Evolutionary conservation across 2,113 vertebrate genomes (phyloP).

Genomic region (Trogon melanurus): DNA sequence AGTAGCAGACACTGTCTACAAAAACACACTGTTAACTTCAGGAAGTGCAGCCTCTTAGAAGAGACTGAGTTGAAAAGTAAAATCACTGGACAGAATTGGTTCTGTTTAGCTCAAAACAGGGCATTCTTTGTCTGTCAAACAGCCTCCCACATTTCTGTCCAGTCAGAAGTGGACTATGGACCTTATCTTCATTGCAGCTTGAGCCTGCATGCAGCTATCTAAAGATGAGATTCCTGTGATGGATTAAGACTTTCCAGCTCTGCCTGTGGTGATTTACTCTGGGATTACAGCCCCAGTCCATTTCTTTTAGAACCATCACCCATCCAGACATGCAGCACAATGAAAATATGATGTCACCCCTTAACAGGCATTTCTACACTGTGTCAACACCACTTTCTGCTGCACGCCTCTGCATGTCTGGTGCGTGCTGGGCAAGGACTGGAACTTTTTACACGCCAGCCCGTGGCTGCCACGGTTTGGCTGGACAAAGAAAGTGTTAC

Average conservation of each 20-base stretch:
- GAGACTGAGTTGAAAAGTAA: too few relatives aligned
- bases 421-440: background rate
- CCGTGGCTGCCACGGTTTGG: background rate
- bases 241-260: constrained; percentile 32
- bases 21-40: too few relatives aligned
- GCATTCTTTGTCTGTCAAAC: background rate
- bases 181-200: background rate
- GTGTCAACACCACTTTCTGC: background rate
- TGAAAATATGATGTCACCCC: background rate
- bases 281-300: background rate
- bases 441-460: background rate
- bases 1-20: too few relatives aligned
- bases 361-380: background rate
- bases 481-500: background rate
- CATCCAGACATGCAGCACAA: background rate
- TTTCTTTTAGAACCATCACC: background rate
- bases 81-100: too few relatives aligned
- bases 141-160: background rate
- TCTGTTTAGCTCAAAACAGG: too few relatives aligned
- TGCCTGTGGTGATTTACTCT: constrained; percentile 45
- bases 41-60: too few relatives aligned
- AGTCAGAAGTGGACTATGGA: background rate
- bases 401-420: background rate
- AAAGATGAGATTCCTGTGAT: constrained; percentile 20
- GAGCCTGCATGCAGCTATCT: background rate